Evolutionary conservation across 2,888 invertebrate species (phyloP), one percentile per base, ranked within the genome.

Genomic region (Notodonta ziczac): DNA sequence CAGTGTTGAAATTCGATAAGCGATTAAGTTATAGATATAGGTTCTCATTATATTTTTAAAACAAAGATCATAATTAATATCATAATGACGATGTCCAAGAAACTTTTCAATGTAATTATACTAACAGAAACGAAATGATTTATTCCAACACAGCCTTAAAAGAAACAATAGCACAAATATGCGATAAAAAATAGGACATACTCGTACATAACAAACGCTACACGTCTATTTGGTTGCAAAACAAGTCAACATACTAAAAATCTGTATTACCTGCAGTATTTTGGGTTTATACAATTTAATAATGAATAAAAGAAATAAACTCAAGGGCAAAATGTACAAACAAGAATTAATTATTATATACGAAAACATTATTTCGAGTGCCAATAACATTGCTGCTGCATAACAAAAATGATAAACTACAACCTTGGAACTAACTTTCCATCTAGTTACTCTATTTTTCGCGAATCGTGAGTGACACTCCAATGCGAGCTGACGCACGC

Each of bases 401-500:
- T 51, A 10, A 51, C 51, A 55, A 46, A 54, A 60, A 61, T 60
- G 61, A 58, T 54, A 64, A 61, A 65, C 40, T 52, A 61, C 54
- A 61, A 61, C 65, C 66, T 73, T 71, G 65, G 42, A 59, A 54
- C 52, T 53, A 65, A 63, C 56, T 63, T 59, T 60, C 61, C 56
- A 60, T 52, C 39, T 70, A 7, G 56, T 59, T 63, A 57, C 63
- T 65, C 60, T 67, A 71, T 68, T 63, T 75, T 73, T 73, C 55
- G 46, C 56, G 66, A 69, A 60, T 63, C 63, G 62, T 75, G 70
- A 70, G 63, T 75, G 75, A 68, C 70, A 75, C 57, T 54, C 57
- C 59, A 67, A 67, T 72, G 66, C 14, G 13, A 53, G 44, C 50
- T 48, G 66, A 63, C 55, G 60, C 51, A 60, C 59, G 57, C 42